Base-by-base conservation (phyloP, 1,140 invertebrate genomes). In the Antheraea mylitta region DNA sequence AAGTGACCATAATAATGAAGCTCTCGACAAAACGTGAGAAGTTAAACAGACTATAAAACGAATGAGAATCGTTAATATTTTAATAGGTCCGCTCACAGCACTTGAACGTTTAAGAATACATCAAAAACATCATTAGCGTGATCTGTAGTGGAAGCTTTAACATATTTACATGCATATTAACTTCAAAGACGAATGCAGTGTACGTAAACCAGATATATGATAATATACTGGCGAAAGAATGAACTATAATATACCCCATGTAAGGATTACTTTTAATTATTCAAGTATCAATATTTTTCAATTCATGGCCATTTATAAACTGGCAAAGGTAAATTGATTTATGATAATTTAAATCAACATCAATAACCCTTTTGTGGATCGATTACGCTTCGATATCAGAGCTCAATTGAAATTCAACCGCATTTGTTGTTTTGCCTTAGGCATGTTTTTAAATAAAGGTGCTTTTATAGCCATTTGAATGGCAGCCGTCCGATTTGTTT, bases 1-100 rank as follows among this genome's bases (percentile, higher is more conserved):
- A 66, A 58, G 18, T 30, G n/a, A 53, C 18, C 18, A 64, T 48
- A 69, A 30, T 30, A 61, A 76, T 70, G 69, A 71, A 76, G 18
- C 70, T 74, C 59, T 76, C 64, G 69, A 66, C 66, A 67, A 59
- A 37, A 45, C 71, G 63, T 72, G 68, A 71, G 73, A 72, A 79
- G 67, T 71, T 75, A 66, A 69, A 66, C 66, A 70, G 61, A 67
- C 63, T 62, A 73, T 79, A 73, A 79, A 79, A 73, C 19, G 16
- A 63, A 67, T 71, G 68, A 36, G 66, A 58, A 58, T 74, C 70
- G 66, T 76, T 76, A 73, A 75, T 58, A 53, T 61, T 61, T 22
- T 36, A 61, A 61, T 61, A 36, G 60, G 13, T 30, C 19, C 30
- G 66, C 69, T 75, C 70, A 73, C 68, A 67, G 42, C 59, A 62